These are phyloP conservation scores for Teleogryllus occipitalis DNA, from an alignment of 1,140 invertebrate genomes.

Conservation along the genomic window DNA sequence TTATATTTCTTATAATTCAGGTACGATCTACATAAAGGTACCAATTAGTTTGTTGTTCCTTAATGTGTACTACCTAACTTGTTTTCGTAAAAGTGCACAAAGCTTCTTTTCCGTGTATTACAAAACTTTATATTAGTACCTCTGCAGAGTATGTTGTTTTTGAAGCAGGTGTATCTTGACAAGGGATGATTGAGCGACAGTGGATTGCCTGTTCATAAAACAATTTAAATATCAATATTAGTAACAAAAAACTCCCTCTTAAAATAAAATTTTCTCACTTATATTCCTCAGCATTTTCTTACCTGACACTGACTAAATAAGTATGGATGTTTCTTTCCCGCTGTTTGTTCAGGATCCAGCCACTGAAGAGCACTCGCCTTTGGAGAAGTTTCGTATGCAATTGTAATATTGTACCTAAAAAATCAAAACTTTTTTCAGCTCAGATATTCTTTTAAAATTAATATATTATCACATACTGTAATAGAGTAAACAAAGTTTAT, in stretches of 20 bases:
- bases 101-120: too few relatives aligned
- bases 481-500: conserved; percentile 52
- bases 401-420: conserved; percentile 53
- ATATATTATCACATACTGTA: conserved; percentile 30
- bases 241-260: neutral
- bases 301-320: conserved; percentile 89
- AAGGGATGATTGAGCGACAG: conserved; percentile 78
- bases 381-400: conserved; percentile 67
- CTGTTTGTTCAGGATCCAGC: conserved; percentile 77
- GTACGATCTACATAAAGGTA: too few relatives aligned
- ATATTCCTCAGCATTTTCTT: conserved; percentile 23
- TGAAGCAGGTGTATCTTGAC: conserved; percentile 88
- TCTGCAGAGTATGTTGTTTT: conserved; percentile 80
- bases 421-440: conserved; percentile 3
- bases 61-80: too few relatives aligned
- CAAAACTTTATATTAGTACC: conserved; percentile 42
- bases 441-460: conserved; percentile 11
- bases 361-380: conserved; percentile 79
- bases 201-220: conserved; percentile 66
- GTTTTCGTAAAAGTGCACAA: too few relatives aligned
- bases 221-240: conserved; percentile 19
- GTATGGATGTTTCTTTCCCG: conserved; percentile 79
- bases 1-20: too few relatives aligned
- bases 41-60: too few relatives aligned
- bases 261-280: too few relatives aligned